Evolutionary conservation across 1,140 invertebrate species (phyloP).

Genomic region (Neomicropteryx cornuta): DNA sequence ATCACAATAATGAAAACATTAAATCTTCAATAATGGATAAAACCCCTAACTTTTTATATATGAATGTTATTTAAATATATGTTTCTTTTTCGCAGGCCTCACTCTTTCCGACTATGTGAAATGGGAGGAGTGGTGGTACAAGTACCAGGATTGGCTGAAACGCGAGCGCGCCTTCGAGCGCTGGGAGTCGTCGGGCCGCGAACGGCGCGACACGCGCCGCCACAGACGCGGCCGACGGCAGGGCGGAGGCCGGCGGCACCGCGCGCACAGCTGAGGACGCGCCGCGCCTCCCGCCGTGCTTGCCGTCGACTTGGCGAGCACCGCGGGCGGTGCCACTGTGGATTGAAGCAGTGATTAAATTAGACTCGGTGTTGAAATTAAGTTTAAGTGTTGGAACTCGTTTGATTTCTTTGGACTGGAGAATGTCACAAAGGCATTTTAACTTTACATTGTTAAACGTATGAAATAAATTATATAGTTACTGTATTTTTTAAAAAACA

Average conservation of each 20-base stretch:
- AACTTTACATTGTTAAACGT: no score
- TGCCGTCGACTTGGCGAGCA: constrained; percentile 28
- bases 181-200: constrained; percentile 49
- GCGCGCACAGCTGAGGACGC: constrained; percentile 26
- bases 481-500: no score
- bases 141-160: constrained; percentile 83
- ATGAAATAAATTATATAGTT: no score
- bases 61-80: no score
- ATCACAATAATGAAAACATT: no score
- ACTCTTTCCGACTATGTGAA: constrained; percentile 76
- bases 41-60: no score
- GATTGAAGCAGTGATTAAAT: no score
- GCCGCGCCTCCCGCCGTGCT: constrained; percentile 32
- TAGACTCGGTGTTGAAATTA: no score
- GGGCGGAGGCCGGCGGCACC: constrained; percentile 22
- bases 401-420: no score
- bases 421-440: no score
- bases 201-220: constrained; percentile 34
- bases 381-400: no score
- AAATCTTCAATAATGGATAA: no score
- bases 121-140: constrained; percentile 92
- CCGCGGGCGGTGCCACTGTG: constrained; percentile 24
- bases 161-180: constrained; percentile 71
- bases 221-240: constrained; percentile 27
- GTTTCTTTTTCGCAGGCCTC: constrained; percentile 29